Conservation (phyloP, 2,888 invertebrate genomes). For the Limnephilus rhombicus region DNA sequence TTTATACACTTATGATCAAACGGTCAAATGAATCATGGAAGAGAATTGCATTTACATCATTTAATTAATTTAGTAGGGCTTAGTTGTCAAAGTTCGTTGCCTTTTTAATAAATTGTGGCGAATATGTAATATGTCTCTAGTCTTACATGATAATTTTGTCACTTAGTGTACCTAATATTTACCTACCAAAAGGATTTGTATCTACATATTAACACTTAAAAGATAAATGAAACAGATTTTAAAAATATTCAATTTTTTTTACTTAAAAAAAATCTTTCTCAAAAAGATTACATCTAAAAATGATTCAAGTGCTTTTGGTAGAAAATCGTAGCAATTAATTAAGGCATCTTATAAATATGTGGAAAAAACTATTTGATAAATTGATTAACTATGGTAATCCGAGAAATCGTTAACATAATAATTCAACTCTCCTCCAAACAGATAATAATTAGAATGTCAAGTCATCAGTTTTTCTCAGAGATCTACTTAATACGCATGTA, state of each 20-base stretch:
- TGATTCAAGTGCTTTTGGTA: slow-evolving; percentile 10
- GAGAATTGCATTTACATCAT: slow-evolving; percentile 50
- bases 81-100: slow-evolving; percentile 51
- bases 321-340: background rate
- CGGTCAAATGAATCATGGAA: slow-evolving; percentile 38
- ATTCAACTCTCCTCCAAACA: background rate
- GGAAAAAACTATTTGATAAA: slow-evolving; percentile 16
- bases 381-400: background rate
- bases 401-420: background rate
- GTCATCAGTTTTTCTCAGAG: slow-evolving; percentile 21
- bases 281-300: background rate
- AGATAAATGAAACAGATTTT: background rate
- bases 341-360: background rate
- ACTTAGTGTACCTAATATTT: slow-evolving; percentile 56
- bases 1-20: slow-evolving; percentile 35
- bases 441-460: slow-evolving; percentile 10
- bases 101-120: slow-evolving; percentile 52
- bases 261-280: background rate
- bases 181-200: slow-evolving; percentile 28
- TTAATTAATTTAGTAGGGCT: slow-evolving; percentile 45
- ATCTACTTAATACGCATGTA: slow-evolving; percentile 10
- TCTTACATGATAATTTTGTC: slow-evolving; percentile 58
- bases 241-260: background rate
- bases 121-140: slow-evolving; percentile 53
- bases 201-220: background rate